phyloP scores from a whole-genome alignment of 2,113 vertebrate species.

The Archocentrus centrarchus region DNA sequence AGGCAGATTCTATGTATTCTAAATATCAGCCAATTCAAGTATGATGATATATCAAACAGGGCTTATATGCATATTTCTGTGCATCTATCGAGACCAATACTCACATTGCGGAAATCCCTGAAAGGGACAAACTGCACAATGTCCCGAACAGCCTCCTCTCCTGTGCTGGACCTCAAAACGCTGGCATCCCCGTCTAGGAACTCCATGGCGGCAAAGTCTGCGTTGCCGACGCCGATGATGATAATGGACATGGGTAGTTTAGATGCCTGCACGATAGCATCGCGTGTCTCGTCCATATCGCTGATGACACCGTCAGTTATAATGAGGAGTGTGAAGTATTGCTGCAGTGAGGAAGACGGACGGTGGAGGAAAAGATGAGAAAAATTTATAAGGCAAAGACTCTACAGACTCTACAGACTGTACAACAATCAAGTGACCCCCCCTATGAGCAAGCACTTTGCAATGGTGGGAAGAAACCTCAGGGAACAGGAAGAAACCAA shows the following conservation, averaged over 20 bases:
- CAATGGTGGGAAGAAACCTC: too few species aligned
- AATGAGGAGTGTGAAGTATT: conserved; percentile 98
- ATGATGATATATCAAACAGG: not conserved
- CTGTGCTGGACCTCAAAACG: conserved; percentile 87
- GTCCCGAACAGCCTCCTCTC: conserved; percentile 92
- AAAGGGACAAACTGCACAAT: conserved; percentile 99
- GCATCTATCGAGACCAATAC: conserved; percentile 47
- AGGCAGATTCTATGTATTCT: not conserved
- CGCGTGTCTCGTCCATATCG: conserved; percentile 96
- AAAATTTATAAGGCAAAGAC: not conserved
- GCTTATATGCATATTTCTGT: not conserved
- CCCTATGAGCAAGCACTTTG: too few species aligned
- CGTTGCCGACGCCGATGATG: conserved; percentile 96
- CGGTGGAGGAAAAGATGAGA: not conserved
- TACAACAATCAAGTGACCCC: too few species aligned
- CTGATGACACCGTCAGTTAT: conserved; percentile 99
- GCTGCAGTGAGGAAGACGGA: conserved; percentile 78
- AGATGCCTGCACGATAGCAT: conserved; percentile 93
- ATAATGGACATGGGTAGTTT: conserved; percentile 99
- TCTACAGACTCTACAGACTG: too few species aligned
- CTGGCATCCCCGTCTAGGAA: conserved; percentile 95
- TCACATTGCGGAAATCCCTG: conserved; percentile 95
- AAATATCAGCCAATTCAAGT: not conserved
- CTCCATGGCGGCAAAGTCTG: conserved; percentile 97
- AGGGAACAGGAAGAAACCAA: too few species aligned